These are phyloP conservation scores for Ecliptopera silaceata DNA, from an alignment of 2,888 invertebrate species.

Conservation along the genomic window DNA sequence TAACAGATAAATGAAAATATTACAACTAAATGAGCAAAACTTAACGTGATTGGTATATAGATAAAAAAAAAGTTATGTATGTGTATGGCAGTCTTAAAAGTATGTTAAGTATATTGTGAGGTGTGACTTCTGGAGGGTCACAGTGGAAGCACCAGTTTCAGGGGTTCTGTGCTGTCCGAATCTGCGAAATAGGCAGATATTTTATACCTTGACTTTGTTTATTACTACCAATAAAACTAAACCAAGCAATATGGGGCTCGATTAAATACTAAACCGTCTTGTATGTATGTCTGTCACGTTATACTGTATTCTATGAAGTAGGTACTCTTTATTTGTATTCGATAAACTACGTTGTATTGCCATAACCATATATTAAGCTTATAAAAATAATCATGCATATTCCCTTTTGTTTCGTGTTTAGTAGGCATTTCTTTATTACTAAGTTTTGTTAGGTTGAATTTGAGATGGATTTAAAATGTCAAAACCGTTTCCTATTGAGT, in stretches of 20 bases:
- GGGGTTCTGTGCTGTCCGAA: not conserved
- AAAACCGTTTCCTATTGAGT: too few relatives aligned
- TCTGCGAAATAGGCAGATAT: not conserved
- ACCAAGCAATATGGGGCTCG: too few relatives aligned
- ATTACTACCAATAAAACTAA: too few relatives aligned
- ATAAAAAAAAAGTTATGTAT: not conserved
- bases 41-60: not conserved
- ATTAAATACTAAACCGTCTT: too few relatives aligned
- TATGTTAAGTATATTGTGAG: not conserved
- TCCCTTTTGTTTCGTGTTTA: not conserved
- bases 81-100: not conserved
- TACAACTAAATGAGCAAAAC: not conserved
- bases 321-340: too few relatives aligned
- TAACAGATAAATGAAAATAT: not conserved
- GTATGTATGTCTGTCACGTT: too few relatives aligned
- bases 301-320: too few relatives aligned
- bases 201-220: not conserved
- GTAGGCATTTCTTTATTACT: not conserved
- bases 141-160: not conserved
- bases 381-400: not conserved
- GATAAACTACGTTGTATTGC: too few relatives aligned
- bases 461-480: too few relatives aligned
- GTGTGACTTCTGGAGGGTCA: not conserved
- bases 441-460: too few relatives aligned
- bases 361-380: too few relatives aligned